Evolutionary conservation across 2,113 vertebrate species (phyloP), one percentile per base, ranked within the genome.

Genomic region (Cephalopterus ornatus): DNA sequence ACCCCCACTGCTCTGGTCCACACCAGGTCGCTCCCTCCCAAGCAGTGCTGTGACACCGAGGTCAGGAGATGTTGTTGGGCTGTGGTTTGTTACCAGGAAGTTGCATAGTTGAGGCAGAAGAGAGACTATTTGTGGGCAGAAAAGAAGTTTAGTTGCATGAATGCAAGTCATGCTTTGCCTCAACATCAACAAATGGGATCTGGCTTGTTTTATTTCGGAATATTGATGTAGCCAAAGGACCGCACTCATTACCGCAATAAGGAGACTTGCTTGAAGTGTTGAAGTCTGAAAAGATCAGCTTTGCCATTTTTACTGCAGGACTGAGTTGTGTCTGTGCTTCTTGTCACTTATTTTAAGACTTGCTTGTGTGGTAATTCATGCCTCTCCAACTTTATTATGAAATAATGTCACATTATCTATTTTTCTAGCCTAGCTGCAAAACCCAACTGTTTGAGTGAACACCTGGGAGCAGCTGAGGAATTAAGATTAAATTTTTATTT

Each of bases 401-500:
- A 96, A 92, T 93, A 88, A 88, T 71, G 41, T 41, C 46, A n/a
- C 23, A 22, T 66, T 88, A 58, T 92, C 85, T 94, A 9, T 94
- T 93, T 84, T 90, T 88, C 76, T 93, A 93, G 82, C 75, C 21
- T 83, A 62, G 37, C 85, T 93, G 71, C 22, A 81, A 89, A 89
- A 42, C 26, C 39, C 39, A 56, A 17, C 52, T 85, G 19, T 83
- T 96, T 93, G 50, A 74, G 11, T 0, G 4, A 90, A 73, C 72
- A 67, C 61, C 65, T 94, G 56, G 70, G 44, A 96, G 62, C 84
- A 89, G 53, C 91, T 91, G 80, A 58, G 79, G 58, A 92, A 75
- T 78, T 85, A 62, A 82, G 77, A 87, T 89, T 53, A 91, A 65
- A 39, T 61, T 94, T 95, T 93, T 76, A 65, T 94, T 93, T 71